phyloP scores from a whole-genome alignment of 2,888 invertebrate genomes.

The Pyrochroa serraticornis region DNA sequence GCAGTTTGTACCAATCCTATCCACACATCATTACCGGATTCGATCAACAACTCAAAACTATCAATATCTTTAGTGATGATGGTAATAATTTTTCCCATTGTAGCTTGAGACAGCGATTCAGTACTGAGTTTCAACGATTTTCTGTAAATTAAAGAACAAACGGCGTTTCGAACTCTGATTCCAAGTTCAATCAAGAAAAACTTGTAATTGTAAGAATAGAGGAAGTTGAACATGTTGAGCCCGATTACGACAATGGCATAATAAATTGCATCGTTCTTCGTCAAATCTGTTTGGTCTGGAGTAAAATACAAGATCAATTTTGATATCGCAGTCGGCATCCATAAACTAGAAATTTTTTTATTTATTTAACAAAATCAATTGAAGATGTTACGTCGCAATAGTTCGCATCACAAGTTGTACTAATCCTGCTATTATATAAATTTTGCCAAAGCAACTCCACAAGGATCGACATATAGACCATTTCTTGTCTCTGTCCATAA shows the following conservation, averaged over 20 bases:
- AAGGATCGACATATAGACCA: constrained; percentile 41
- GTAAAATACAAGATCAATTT: constrained; percentile 67
- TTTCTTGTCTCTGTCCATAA: constrained; percentile 24
- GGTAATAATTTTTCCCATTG: constrained; percentile 77
- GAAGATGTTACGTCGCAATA: constrained; percentile 34
- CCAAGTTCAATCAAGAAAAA: constrained; percentile 72
- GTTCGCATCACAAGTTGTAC: constrained; percentile 31
- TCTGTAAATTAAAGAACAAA: constrained; percentile 81
- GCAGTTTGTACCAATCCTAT: constrained; percentile 61
- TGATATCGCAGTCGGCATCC: constrained; percentile 60
- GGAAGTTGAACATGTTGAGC: constrained; percentile 72
- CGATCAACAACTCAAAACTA: constrained; percentile 84
- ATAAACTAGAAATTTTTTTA: constrained; percentile 19
- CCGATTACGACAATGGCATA: constrained; percentile 75
- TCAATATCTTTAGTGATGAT: constrained; percentile 92
- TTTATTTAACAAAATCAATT: neutral
- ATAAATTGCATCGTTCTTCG: constrained; percentile 64
- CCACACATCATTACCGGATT: constrained; percentile 88
- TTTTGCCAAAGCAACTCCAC: constrained; percentile 39
- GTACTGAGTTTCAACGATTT: constrained; percentile 60
- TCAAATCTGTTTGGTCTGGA: constrained; percentile 6
- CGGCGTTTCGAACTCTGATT: constrained; percentile 68
- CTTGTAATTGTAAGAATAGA: constrained; percentile 74
- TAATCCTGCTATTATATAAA: constrained; percentile 35
- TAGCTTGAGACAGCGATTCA: constrained; percentile 71